phyloP scores from a whole-genome alignment of 1,140 invertebrate genomes.

The Yoshiicerus persimilis region DNA sequence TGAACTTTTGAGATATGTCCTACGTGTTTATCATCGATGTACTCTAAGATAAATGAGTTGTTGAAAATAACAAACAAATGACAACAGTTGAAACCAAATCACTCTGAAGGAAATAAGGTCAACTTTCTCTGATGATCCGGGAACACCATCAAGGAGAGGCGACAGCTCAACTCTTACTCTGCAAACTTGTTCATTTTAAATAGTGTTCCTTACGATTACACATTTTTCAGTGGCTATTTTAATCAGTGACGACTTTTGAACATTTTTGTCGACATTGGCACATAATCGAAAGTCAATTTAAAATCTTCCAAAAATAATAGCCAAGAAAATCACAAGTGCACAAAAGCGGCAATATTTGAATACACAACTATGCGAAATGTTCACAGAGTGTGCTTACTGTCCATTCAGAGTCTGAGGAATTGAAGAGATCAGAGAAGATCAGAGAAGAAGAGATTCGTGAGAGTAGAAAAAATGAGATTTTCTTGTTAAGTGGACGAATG shows the following conservation, averaged over 20 bases:
- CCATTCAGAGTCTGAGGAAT: too few relatives aligned
- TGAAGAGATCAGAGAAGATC: too few relatives aligned
- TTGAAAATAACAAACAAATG: background rate
- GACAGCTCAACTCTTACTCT: background rate
- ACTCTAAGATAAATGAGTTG: too few relatives aligned
- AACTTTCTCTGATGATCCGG: background rate
- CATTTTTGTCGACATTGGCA: constrained; percentile 13
- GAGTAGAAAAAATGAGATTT: too few relatives aligned
- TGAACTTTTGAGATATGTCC: background rate
- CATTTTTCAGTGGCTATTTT: background rate
- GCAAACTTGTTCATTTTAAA: background rate
- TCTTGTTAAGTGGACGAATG: too few relatives aligned
- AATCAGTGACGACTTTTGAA: background rate
- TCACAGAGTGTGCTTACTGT: background rate
- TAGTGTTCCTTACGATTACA: background rate
- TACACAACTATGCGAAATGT: background rate
- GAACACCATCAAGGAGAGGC: background rate
- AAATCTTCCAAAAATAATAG: background rate
- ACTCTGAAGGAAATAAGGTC: background rate
- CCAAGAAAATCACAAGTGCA: background rate
- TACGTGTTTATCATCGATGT: too few relatives aligned
- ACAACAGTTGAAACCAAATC: background rate
- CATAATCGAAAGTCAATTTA: background rate
- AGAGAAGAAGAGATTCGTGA: too few relatives aligned
- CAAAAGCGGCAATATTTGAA: background rate